A percentile compares a stretch with the other conserved stretches of the same genome.
phyloP scores from a whole-genome alignment of 2,797 vertebrate genomes.

The Pogoniulus pusillus region DNA sequence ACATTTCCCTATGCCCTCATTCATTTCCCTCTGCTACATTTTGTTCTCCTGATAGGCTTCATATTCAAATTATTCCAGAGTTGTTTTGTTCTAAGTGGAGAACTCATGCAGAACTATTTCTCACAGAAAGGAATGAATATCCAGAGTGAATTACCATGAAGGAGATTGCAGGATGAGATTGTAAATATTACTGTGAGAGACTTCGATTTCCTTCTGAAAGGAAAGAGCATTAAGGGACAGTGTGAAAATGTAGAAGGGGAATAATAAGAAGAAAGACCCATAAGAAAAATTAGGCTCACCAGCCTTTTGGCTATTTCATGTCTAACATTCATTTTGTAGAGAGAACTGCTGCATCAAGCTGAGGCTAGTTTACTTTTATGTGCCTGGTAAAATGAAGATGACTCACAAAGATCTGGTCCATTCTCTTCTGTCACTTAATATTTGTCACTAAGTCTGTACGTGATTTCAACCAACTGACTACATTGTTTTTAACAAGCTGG shows the following conservation, averaged over 20 bases:
- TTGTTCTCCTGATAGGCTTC: neutral
- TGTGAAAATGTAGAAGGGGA: neutral
- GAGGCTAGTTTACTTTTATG: neutral
- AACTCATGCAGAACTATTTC: slow-evolving; percentile 15
- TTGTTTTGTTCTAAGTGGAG: slow-evolving; percentile 27
- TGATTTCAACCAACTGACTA: neutral
- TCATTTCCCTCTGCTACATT: neutral
- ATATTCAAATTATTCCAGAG: neutral
- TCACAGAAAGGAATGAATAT: slow-evolving; percentile 5
- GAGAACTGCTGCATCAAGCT: neutral
- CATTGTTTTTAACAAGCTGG: neutral
- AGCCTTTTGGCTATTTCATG: neutral
- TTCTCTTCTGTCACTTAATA: neutral
- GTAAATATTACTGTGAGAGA: slow-evolving; percentile 40
- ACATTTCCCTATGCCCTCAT: neutral
- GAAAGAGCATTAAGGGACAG: neutral
- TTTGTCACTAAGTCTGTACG: neutral
- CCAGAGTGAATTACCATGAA: neutral
- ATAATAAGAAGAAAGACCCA: neutral
- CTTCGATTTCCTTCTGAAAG: slow-evolving; percentile 36
- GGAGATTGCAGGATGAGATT: slow-evolving; percentile 14
- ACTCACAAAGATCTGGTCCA: neutral
- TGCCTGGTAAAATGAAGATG: neutral
- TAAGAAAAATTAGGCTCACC: neutral
- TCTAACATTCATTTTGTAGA: slow-evolving; percentile 18